A percentile compares a stretch with the other conserved stretches of the same genome.
Conservation (phyloP, 2,888 invertebrate species). For the Pyrgus malvae region DNA sequence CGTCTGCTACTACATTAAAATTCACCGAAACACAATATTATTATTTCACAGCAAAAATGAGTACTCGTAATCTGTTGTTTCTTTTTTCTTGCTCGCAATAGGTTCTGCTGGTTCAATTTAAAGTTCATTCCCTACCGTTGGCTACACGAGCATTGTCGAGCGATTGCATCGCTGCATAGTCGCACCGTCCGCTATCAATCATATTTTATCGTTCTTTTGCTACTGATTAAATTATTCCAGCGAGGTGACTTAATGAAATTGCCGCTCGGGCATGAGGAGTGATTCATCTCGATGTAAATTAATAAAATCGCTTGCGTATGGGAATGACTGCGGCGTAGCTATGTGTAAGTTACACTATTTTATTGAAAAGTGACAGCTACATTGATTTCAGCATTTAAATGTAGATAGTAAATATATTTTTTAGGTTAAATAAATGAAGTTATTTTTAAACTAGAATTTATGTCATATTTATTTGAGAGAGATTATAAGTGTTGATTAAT, state of each 20-base stretch:
- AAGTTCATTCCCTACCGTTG: background rate
- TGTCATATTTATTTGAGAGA: too few relatives aligned
- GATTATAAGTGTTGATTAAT: too few relatives aligned
- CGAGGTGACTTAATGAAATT: conserved; percentile 73
- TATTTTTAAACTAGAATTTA: too few relatives aligned
- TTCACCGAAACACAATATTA: too few relatives aligned
- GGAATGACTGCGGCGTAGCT: background rate
- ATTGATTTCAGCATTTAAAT: background rate
- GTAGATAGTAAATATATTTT: background rate
- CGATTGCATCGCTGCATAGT: conserved; percentile 43
- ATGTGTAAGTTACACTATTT: background rate
- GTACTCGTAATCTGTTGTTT: too few relatives aligned
- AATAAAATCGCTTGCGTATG: conserved; percentile 19
- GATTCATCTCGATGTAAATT: conserved; percentile 28
- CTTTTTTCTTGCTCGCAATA: too few relatives aligned
- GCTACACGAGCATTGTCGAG: background rate
- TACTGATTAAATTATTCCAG: conserved; percentile 77
- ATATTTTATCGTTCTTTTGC: conserved; percentile 75
- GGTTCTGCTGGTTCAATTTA: background rate
- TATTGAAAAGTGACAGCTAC: too few relatives aligned
- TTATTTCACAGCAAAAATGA: too few relatives aligned
- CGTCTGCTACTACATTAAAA: too few relatives aligned
- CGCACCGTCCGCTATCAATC: conserved; percentile 63
- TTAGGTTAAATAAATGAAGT: too few relatives aligned
- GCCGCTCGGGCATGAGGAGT: conserved; percentile 42